Evolutionary conservation across 2,113 vertebrate genomes (phyloP).

Genomic region (Peromyscus leucopus): DNA sequence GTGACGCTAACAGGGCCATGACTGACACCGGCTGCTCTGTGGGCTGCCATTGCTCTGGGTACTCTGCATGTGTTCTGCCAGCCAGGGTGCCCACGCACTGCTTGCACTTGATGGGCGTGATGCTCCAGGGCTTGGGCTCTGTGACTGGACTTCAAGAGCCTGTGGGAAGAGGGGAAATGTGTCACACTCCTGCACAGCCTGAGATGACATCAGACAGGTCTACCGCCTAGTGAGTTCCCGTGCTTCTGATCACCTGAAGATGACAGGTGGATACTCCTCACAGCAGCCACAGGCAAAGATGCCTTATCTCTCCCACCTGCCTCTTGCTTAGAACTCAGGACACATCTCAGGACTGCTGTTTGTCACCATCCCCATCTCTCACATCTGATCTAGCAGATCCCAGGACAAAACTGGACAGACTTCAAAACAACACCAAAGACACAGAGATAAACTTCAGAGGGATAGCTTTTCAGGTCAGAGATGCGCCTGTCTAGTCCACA

Average conservation of each 20-base stretch:
- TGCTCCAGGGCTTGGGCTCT: neutral
- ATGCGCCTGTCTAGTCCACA: neutral
- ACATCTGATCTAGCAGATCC: neutral
- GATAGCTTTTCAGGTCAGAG: neutral
- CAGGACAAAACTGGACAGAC: neutral
- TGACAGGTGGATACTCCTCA: neutral
- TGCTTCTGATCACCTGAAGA: neutral
- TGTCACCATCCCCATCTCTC: neutral
- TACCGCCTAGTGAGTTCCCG: neutral
- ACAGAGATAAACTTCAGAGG: neutral
- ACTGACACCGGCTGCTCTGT: rapidly evolving
- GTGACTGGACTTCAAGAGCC: neutral
- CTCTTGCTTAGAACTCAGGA: neutral
- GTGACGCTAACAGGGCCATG: rapidly evolving
- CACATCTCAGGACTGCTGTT: rapidly evolving
- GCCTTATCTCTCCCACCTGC: neutral
- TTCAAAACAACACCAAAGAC: neutral
- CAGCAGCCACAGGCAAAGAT: neutral
- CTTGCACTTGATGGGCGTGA: rapidly evolving
- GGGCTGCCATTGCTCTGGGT: neutral
- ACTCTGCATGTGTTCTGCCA: rapidly evolving
- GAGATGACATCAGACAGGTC: neutral
- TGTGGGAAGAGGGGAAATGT: neutral
- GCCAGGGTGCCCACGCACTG: neutral
- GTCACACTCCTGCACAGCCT: neutral